phyloP scores from a whole-genome alignment of 1,140 invertebrate genomes.

The Heliconius himera region DNA sequence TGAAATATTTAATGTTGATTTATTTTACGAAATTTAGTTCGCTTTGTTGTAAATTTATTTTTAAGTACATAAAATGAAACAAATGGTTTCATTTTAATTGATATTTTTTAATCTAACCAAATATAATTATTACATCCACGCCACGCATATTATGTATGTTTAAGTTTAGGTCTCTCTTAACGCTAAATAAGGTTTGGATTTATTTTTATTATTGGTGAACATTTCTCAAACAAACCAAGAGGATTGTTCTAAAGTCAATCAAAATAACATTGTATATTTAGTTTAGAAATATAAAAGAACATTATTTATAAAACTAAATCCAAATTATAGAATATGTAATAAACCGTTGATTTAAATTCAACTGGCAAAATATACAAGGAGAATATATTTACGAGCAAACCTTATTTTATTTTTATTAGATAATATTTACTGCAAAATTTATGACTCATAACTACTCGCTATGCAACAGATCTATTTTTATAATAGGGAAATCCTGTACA shows the following conservation, averaged over 20 bases:
- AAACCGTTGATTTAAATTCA: not conserved
- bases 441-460: slow-evolving; percentile 35
- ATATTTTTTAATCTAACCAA: no score
- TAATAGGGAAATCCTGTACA: slow-evolving; percentile 32
- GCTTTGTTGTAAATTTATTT: no score
- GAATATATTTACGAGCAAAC: slow-evolving; percentile 28
- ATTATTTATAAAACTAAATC: not conserved
- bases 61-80: no score
- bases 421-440: slow-evolving; percentile 34
- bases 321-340: not conserved
- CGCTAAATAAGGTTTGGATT: not conserved
- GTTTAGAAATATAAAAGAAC: not conserved
- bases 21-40: no score
- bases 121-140: no score
- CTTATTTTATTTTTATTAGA: slow-evolving; percentile 19
- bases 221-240: no score
- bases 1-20: no score
- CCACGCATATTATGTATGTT: no score
- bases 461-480: slow-evolving; percentile 29
- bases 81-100: no score
- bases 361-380: not conserved
- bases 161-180: no score
- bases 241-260: no score
- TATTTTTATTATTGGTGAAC: not conserved
- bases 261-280: no score